Evolutionary conservation across 2,113 vertebrate genomes (phyloP).

Genomic region (Callorhinus ursinus): DNA sequence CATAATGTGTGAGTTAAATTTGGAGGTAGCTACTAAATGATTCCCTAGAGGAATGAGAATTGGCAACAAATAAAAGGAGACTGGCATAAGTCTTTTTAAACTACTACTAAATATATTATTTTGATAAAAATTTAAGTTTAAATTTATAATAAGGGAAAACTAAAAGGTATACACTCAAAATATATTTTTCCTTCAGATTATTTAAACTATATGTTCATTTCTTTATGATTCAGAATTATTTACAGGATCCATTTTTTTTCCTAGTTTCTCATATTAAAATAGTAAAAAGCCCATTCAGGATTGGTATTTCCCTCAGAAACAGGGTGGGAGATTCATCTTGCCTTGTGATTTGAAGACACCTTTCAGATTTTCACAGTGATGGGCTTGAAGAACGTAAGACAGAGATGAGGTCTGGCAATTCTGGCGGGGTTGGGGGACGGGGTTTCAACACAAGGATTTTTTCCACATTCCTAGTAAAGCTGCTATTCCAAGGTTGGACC

Average conservation of each 20-base stretch:
- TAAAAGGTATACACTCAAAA: background rate
- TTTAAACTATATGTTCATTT: background rate
- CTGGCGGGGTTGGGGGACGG: fast-evolving
- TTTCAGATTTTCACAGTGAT: background rate
- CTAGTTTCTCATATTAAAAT: background rate
- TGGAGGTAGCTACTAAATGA: background rate
- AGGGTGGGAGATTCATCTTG: background rate
- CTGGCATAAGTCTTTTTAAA: background rate
- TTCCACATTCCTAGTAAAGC: background rate
- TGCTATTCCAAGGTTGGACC: background rate
- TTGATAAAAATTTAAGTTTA: constrained; percentile 30
- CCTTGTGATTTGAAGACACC: background rate
- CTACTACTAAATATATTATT: constrained; percentile 38
- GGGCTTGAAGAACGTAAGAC: background rate
- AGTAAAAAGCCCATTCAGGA: background rate
- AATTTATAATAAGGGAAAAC: background rate
- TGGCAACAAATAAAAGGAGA: background rate
- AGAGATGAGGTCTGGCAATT: background rate
- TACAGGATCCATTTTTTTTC: background rate
- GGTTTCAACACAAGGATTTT: background rate
- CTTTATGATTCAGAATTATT: constrained; percentile 18
- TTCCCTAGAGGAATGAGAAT: background rate
- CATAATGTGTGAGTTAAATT: background rate
- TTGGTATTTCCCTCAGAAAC: background rate
- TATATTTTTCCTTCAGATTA: background rate